Evolutionary conservation across 2,797 vertebrate species (phyloP), one percentile per base, ranked within the genome.

Genomic region (Buphagus erythrorhynchus): DNA sequence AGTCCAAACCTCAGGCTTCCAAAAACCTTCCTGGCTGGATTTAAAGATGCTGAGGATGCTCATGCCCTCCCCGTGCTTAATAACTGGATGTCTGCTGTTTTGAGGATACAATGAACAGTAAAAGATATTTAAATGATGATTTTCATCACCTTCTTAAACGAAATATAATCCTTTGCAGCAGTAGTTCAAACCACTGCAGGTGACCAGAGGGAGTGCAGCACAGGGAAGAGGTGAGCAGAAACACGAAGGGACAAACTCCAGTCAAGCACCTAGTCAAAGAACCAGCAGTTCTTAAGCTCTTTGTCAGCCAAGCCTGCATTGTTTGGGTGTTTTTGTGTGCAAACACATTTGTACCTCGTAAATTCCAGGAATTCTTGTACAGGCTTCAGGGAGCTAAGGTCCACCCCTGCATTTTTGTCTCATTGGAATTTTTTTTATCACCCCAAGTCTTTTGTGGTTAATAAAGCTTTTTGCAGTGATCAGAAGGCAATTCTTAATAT

Each of bases 41-140:
- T 78, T 72, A 40, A 72, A 72, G 54, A 52, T 42, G 35, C 63
- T 75, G 29, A 86, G 25, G 80, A 40, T 16, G 24, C 29, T 82
- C 0, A 0, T 28, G 40, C 26, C 57, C n/a, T 89, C 31, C 38
- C 16, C 0, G 0, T 49, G n/a, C 45, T 91, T 69, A 65, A 35
- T 43, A 89, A 40, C 21, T 9, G 19, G 68, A 35, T 20, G 11
- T 15, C 90, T 81, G 73, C 1, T 1, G 20, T 48, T 88, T 51
- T 78, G 63, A 86, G 83, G 74, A 40, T 7, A 31, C 16, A 24
- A 74, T 2, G 2, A 92, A 75, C 0, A 3, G 51, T 35, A 80
- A 88, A 46, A 68, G 36, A 80, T 49, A 54, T 80, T 67, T 49
- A 49, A 62, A 38, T 15, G 2, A 61, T 26, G 31, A 58, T 16